Percentiles rank a stretch among this genome's conserved stretches.
Evolutionary conservation across 2,797 vertebrate genomes (phyloP).

Genomic region (Spondyliosoma cantharus): DNA sequence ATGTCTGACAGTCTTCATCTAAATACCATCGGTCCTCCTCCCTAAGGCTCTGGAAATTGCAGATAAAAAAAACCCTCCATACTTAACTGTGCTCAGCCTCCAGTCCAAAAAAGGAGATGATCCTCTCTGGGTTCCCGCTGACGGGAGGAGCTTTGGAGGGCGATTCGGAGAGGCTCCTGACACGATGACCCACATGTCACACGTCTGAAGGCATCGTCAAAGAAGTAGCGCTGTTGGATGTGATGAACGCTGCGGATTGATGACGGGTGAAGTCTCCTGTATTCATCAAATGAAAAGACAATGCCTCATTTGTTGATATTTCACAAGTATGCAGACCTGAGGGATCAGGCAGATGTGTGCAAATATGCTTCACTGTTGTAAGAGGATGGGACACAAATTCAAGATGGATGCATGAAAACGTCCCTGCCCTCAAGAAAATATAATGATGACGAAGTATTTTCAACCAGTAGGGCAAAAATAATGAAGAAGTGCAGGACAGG

Average conservation of each 20-base stretch:
- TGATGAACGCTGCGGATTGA: slow-evolving; percentile 8
- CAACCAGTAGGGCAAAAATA: not conserved
- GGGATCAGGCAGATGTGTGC: not conserved
- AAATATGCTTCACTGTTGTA: not conserved
- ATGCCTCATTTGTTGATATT: slow-evolving; percentile 12
- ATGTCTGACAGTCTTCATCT: slow-evolving; percentile 39
- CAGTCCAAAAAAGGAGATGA: slow-evolving; percentile 69
- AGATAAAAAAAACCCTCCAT: slow-evolving; percentile 34
- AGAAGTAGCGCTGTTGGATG: slow-evolving; percentile 24
- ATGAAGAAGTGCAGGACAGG: not conserved
- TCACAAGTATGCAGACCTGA: not conserved
- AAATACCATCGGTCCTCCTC: slow-evolving; percentile 33
- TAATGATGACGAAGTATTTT: not conserved
- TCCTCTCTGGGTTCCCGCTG: slow-evolving; percentile 63
- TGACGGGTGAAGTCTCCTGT: not conserved
- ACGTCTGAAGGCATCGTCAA: slow-evolving; percentile 45
- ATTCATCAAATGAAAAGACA: not conserved
- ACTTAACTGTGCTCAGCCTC: slow-evolving; percentile 56
- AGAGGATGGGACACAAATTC: not conserved
- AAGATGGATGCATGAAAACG: not conserved
- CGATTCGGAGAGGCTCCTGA: slow-evolving; percentile 41
- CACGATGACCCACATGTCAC: slow-evolving; percentile 65
- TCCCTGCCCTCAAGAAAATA: slow-evolving; percentile 3
- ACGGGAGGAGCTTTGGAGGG: slow-evolving; percentile 57
- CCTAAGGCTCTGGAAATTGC: slow-evolving; percentile 40